These are phyloP conservation scores for Caranx ignobilis DNA, from an alignment of 2,113 vertebrate genomes.

Conservation along the genomic window DNA sequence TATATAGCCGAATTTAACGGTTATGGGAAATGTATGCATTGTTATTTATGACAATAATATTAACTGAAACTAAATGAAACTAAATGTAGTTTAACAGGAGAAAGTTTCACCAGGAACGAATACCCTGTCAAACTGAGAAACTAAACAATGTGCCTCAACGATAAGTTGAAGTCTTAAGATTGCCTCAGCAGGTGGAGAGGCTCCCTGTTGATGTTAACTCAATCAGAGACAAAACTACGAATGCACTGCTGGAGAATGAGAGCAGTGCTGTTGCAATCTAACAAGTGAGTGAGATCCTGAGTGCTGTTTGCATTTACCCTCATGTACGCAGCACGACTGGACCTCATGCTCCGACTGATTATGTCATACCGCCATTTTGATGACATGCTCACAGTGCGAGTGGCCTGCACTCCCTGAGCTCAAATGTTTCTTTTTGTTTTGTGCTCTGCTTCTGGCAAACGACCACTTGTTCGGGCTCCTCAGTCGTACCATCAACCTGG, in stretches of 20 bases:
- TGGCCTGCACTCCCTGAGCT: slow-evolving; percentile 96
- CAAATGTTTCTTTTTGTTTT: slow-evolving; percentile 73
- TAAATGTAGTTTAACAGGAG: slow-evolving; percentile 89
- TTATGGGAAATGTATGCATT: slow-evolving; percentile 91
- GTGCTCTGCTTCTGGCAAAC: slow-evolving; percentile 89
- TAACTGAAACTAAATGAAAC: slow-evolving; percentile 90
- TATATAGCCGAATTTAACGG: slow-evolving; percentile 88
- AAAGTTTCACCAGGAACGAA: slow-evolving; percentile 94
- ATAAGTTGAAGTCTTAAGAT: slow-evolving; percentile 98
- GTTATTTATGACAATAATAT: slow-evolving; percentile 98
- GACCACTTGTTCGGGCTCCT: slow-evolving; percentile 79
- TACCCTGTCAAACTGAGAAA: slow-evolving; percentile 93
- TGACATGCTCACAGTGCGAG: slow-evolving; percentile 92
- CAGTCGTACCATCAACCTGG: slow-evolving; percentile 90
- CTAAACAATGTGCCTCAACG: slow-evolving; percentile 97
- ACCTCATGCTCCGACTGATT: slow-evolving; percentile 90
- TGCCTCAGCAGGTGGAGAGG: slow-evolving; percentile 99
- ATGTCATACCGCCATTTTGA: slow-evolving; percentile 88
- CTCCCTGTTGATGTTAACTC: slow-evolving; percentile 96
- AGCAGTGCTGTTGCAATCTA: slow-evolving; percentile 79
- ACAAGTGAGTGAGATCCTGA: slow-evolving; percentile 90
- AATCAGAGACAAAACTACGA: slow-evolving; percentile 85
- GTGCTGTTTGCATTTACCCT: slow-evolving; percentile 97
- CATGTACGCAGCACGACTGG: slow-evolving; percentile 91
- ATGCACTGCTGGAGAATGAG: slow-evolving; percentile 73